Conservation (phyloP, 2,888 invertebrate species). For the Notocelia uddmanniana region DNA sequence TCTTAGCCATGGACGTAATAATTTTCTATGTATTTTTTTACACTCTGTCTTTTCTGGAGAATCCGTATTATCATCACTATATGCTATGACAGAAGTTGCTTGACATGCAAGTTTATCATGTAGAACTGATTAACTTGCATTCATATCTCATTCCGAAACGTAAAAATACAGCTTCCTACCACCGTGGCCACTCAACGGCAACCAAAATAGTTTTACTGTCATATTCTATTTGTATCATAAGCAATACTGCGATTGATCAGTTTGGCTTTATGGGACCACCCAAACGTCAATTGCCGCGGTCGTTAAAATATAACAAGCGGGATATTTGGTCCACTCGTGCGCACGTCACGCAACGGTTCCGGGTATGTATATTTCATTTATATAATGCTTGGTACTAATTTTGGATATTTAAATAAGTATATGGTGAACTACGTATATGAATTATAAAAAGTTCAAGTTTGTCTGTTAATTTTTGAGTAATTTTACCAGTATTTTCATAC, state of each 20-base stretch:
- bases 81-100: too few relatives aligned
- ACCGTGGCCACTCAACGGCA: conserved; percentile 23
- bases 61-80: too few relatives aligned
- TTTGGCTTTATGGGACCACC: conserved; percentile 70
- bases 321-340: conserved; percentile 26
- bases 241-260: conserved; percentile 62
- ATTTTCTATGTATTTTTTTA: too few relatives aligned
- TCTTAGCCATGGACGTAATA: too few relatives aligned
- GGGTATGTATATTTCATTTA: conserved; percentile 8
- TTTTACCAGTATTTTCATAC: too few relatives aligned
- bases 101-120: background rate
- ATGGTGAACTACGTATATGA: too few relatives aligned
- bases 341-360: background rate
- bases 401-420: background rate
- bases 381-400: background rate
- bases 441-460: too few relatives aligned
- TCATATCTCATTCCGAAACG: background rate
- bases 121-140: background rate
- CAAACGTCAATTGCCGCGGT: conserved; percentile 65
- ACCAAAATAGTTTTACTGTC: conserved; percentile 45
- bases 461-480: too few relatives aligned
- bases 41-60: too few relatives aligned
- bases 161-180: conserved; percentile 20
- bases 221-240: conserved; percentile 53
- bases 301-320: conserved; percentile 29